Conservation (phyloP, 2,888 invertebrate species). For the Dryomyza anilis region DNA sequence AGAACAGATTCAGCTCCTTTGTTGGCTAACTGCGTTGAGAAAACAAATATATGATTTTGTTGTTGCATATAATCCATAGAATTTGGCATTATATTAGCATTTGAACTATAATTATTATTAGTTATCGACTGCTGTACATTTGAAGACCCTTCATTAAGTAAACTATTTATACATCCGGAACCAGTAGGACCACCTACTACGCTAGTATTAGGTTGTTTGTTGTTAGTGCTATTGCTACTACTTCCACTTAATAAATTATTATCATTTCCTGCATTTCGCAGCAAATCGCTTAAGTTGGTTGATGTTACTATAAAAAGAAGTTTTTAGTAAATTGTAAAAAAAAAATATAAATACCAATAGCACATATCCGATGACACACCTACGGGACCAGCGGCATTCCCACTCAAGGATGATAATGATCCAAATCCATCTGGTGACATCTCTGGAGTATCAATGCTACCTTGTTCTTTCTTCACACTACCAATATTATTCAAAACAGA, state of each 20-base stretch:
- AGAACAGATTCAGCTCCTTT: constrained; percentile 92
- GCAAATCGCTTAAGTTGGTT: background rate
- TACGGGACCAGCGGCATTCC: constrained; percentile 5
- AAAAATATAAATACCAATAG: no score
- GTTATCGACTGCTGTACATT: constrained; percentile 24
- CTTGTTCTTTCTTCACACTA: constrained; percentile 54
- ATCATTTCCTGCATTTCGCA: background rate
- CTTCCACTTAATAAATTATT: background rate
- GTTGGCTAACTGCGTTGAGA: constrained; percentile 92
- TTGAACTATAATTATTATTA: constrained; percentile 13
- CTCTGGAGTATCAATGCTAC: constrained; percentile 45
- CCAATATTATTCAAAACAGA: constrained; percentile 45
- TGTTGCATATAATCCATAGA: constrained; percentile 79
- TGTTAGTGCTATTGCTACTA: constrained; percentile 1
- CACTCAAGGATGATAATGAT: constrained; percentile 38
- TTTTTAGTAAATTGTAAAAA: no score
- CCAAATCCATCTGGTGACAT: constrained; percentile 57
- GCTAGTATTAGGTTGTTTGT: constrained; percentile 9
- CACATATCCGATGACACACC: constrained; percentile 30
- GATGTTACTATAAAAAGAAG: constrained; percentile 1
- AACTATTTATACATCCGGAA: constrained; percentile 19
- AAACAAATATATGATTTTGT: constrained; percentile 97
- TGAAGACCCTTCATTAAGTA: constrained; percentile 7
- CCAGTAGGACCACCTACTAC: constrained; percentile 10
- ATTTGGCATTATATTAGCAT: constrained; percentile 27